A percentile compares a stretch with the other conserved stretches of the same genome.
Evolutionary conservation across 2,797 vertebrate genomes (phyloP).

Genomic region (Trichosurus vulpecula): DNA sequence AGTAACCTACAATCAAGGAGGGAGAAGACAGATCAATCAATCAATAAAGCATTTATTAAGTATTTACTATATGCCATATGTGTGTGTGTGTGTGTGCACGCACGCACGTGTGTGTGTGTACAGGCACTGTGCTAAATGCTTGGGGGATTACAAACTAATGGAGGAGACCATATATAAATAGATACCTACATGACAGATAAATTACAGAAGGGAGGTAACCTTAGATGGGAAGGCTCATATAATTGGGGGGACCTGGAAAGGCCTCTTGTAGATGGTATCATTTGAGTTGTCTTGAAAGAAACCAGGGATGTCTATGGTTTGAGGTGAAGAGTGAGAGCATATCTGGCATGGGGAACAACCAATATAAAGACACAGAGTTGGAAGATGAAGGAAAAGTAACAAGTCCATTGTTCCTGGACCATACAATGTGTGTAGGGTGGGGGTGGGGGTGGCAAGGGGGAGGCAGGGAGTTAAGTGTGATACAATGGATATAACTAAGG

Average conservation of each 20-base stretch:
- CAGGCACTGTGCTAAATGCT: neutral
- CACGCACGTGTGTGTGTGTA: neutral
- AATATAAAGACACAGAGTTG: neutral
- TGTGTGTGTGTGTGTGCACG: neutral
- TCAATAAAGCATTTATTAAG: neutral
- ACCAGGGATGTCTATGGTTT: neutral
- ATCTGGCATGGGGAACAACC: neutral
- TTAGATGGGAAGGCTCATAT: neutral
- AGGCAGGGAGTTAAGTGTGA: neutral
- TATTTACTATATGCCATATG: neutral
- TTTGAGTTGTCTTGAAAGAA: neutral
- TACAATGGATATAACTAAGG: rapidly evolving
- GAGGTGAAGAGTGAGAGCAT: neutral
- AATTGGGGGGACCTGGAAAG: neutral
- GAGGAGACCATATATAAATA: neutral
- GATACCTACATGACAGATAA: neutral
- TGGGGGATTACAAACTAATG: neutral
- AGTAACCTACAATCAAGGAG: conserved; percentile 67
- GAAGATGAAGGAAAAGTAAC: neutral
- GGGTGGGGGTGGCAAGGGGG: too few species aligned
- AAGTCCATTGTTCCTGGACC: neutral
- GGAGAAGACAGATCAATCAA: conserved; percentile 22
- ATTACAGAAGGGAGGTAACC: neutral
- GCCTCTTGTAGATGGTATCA: neutral
- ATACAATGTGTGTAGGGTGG: neutral